A percentile compares a stretch with the other conserved stretches of the same genome.
Evolutionary conservation across 2,113 vertebrate species (phyloP).

Genomic region (Procavia capensis): DNA sequence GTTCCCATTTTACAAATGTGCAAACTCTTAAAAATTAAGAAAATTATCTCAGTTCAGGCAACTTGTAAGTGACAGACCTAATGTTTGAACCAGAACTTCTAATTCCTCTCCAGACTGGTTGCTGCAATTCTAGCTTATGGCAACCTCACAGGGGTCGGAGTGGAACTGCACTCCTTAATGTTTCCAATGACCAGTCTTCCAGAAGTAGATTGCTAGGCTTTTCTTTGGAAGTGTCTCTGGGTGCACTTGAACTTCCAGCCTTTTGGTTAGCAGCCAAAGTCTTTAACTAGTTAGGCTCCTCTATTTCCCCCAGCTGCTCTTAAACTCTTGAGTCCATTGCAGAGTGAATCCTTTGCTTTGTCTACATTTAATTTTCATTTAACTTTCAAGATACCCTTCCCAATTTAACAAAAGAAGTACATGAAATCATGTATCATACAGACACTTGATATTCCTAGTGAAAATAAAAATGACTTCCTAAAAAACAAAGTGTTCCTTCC

Average conservation of each 20-base stretch:
- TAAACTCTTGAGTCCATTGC: not conserved
- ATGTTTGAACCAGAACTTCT: not conserved
- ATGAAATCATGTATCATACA: conserved; percentile 27
- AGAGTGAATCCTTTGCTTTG: not conserved
- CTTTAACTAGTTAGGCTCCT: not conserved
- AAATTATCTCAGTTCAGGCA: not conserved
- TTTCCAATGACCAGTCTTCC: not conserved
- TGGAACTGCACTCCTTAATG: not conserved
- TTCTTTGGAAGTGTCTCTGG: not conserved
- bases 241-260: not conserved
- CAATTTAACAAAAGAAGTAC: conserved; percentile 7
- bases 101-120: not conserved
- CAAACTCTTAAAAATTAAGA: not conserved
- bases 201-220: not conserved
- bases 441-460: not conserved
- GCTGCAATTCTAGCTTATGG: not conserved
- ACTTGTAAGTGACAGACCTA: not conserved
- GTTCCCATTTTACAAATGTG: not conserved
- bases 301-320: too few species aligned
- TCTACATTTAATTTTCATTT: conserved; percentile 3
- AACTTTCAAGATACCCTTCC: not conserved
- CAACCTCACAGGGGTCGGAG: not conserved
- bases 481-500: conserved; percentile 60
- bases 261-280: not conserved
- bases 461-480: not conserved